Evolutionary conservation across 2,888 invertebrate genomes (phyloP).

Genomic region (Drosophila crucigera): DNA sequence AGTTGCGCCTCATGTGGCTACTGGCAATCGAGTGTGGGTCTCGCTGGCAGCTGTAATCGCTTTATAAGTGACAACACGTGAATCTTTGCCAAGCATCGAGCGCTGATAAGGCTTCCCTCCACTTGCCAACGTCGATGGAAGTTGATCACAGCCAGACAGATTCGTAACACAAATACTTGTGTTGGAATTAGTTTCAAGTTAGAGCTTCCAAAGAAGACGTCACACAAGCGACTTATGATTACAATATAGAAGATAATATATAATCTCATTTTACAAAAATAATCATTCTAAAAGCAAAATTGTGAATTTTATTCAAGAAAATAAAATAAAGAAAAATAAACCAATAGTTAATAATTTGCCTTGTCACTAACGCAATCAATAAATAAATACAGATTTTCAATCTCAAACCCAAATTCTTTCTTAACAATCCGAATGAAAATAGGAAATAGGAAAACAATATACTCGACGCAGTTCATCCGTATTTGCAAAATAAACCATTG

Average conservation of each 20-base stretch:
- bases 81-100: constrained; percentile 31
- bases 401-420: neutral
- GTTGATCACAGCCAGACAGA: constrained; percentile 4
- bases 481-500: neutral
- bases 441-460: neutral
- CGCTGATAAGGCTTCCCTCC: constrained; percentile 51
- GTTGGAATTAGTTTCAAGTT: neutral
- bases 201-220: neutral
- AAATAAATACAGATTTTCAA: neutral
- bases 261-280: neutral
- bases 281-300: neutral
- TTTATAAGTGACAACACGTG: constrained; percentile 77
- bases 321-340: neutral
- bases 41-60: constrained; percentile 61
- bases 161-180: constrained; percentile 14
- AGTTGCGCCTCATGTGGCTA: constrained; percentile 38
- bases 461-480: neutral
- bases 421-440: neutral
- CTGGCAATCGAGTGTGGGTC: constrained; percentile 60
- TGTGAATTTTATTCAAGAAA: neutral
- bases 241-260: neutral
- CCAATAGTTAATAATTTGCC: neutral
- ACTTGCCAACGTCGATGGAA: neutral
- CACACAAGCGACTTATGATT: neutral
- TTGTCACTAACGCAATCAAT: neutral